A percentile compares a stretch with the other conserved stretches of the same genome.
Evolutionary conservation across 2,888 invertebrate genomes (phyloP).

Genomic region (Leucozona laternaria): DNA sequence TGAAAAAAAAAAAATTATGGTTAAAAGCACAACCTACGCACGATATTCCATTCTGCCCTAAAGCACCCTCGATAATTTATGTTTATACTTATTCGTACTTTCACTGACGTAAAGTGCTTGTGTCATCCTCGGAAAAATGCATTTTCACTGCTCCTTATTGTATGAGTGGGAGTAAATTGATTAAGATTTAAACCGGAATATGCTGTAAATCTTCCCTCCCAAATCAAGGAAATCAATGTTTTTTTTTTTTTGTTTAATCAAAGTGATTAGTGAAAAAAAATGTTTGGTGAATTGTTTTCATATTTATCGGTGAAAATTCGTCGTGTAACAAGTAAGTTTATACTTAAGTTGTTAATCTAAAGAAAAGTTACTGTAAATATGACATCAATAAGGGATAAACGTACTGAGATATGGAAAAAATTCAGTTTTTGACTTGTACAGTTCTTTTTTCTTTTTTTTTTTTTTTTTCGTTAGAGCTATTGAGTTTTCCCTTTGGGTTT

Average conservation of each 20-base stretch:
- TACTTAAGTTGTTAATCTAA: constrained; percentile 5
- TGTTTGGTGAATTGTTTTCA: constrained; percentile 73
- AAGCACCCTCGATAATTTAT: constrained; percentile 56
- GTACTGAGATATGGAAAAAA: not conserved
- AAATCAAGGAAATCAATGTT: constrained; percentile 10
- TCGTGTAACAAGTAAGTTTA: constrained; percentile 73
- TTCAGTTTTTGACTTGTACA: not conserved
- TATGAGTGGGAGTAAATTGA: constrained; percentile 57
- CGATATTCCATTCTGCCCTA: constrained; percentile 49
- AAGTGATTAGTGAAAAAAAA: constrained; percentile 40
- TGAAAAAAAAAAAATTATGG: constrained; percentile 22
- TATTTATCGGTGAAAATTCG: constrained; percentile 73
- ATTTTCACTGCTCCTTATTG: constrained; percentile 52
- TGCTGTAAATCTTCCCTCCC: constrained; percentile 17
- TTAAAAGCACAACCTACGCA: constrained; percentile 72
- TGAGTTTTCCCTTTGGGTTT: constrained; percentile 27
- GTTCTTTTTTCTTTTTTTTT: constrained; percentile 15
- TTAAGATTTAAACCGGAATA: constrained; percentile 59
- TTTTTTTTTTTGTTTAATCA: not conserved
- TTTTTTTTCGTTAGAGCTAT: constrained; percentile 27
- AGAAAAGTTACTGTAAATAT: not conserved
- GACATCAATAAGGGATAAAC: not conserved
- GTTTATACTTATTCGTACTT: constrained; percentile 63
- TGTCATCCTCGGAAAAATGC: constrained; percentile 65
- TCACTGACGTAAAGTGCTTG: constrained; percentile 60